Base-by-base conservation (phyloP, 2,797 vertebrate genomes). In the Anniella stebbinsi region DNA sequence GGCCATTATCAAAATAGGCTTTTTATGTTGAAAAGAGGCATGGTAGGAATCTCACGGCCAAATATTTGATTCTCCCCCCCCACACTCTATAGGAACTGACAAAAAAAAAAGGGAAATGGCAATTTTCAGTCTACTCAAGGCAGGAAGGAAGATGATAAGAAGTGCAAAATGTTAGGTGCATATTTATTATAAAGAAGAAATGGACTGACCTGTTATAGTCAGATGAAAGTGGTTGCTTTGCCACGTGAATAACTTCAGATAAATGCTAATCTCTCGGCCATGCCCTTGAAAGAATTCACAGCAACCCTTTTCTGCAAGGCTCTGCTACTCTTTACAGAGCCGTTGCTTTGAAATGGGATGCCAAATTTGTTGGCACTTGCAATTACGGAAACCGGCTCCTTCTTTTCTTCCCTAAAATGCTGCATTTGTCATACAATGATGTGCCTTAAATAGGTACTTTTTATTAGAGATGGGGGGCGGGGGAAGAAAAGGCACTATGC, bases 301-400 rank as follows among this genome's bases (percentile, higher is more conserved):
- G 80, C 60, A 76, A 87, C 86, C 75, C 17, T 91, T 91, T 87
- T 87, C 88, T 88, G 45, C 18, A 36, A 23, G n/a, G 76, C 72
- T 92, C 90, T 87, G n/a, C 0, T 91, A 60, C 25, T 93, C 54
- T 92, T 87, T 45, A 1, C 28, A 80, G 75, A 72, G 73, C 60
- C 92, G 91, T 82, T 36, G 86, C 86, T 93, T 90, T 94, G 91
- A 95, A 96, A 95, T 15, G 66, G 18, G 41, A 51, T 76, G 88
- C 36, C 87, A 86, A 85, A 78, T 92, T 94, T 94, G 89, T 92
- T 41, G 36, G 88, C 81, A 36, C 3, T 89, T 86, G 83, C 93
- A 95, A 95, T 95, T 94, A 94, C n/a, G 92, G 88, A 90, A 96
- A 93, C 70, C 38, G 90, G 84, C 91, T 91, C 73, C n/a, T 93